phyloP scores from a whole-genome alignment of 2,797 vertebrate species.

The Neostethus bicornis region DNA sequence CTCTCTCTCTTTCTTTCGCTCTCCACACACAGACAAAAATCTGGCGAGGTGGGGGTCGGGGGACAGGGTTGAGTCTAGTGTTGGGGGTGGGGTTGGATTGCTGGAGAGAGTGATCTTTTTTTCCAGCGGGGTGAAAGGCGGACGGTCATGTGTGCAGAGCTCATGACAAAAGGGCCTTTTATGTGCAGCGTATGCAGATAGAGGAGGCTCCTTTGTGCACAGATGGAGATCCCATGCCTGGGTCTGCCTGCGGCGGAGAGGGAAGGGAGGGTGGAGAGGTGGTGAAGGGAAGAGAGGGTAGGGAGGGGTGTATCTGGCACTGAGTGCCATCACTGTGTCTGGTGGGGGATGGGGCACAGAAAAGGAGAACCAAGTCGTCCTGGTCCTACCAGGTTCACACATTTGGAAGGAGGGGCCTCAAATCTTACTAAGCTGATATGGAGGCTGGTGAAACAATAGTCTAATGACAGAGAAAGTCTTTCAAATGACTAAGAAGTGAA shows the following conservation, averaged over 20 bases:
- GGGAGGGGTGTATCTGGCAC: slow-evolving; percentile 68
- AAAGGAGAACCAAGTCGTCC: slow-evolving; percentile 58
- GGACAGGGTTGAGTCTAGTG: slow-evolving; percentile 61
- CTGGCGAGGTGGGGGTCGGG: slow-evolving; percentile 43
- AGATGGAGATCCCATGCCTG: slow-evolving; percentile 82
- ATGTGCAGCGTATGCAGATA: slow-evolving; percentile 84
- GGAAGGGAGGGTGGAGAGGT: slow-evolving; percentile 57
- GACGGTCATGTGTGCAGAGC: slow-evolving; percentile 82
- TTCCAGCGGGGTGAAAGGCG: slow-evolving; percentile 76
- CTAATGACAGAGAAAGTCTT: slow-evolving; percentile 25
- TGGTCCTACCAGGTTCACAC: slow-evolving; percentile 62
- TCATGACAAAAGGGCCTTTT: slow-evolving; percentile 87
- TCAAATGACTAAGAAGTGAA: slow-evolving; percentile 34
- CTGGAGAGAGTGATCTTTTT: slow-evolving; percentile 69
- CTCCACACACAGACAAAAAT: slow-evolving; percentile 51
- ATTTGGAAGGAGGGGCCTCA: slow-evolving; percentile 45
- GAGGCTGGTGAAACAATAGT: slow-evolving; percentile 34
- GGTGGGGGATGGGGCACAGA: slow-evolving; percentile 63
- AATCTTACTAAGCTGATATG: slow-evolving; percentile 39
- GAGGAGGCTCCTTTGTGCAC: slow-evolving; percentile 85
- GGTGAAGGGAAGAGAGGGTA: slow-evolving; percentile 52
- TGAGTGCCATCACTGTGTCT: slow-evolving; percentile 79
- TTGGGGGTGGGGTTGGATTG: slow-evolving; percentile 70
- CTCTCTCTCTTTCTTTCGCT: slow-evolving; percentile 30
- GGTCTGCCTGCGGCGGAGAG: slow-evolving; percentile 73